phyloP scores from a whole-genome alignment of 2,797 vertebrate genomes.

The Trichosurus vulpecula region DNA sequence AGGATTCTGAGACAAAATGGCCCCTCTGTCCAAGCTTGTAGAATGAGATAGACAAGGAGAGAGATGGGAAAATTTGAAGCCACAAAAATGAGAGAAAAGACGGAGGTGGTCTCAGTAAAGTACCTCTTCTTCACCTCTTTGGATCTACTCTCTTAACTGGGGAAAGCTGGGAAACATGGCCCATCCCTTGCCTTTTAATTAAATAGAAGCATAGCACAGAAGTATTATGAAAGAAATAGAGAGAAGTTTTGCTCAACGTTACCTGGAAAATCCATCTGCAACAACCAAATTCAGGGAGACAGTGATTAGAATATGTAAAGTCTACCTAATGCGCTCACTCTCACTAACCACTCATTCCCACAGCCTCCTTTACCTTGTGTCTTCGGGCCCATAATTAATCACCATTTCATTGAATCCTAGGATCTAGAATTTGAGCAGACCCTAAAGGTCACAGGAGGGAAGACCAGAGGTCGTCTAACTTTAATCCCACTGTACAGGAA shows the following conservation, averaged over 20 bases:
- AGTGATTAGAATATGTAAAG: background rate
- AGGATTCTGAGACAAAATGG: slow-evolving; percentile 70
- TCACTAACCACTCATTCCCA: background rate
- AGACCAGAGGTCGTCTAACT: background rate
- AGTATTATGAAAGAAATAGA: background rate
- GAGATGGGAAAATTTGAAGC: background rate
- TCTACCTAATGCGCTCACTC: background rate
- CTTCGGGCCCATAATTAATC: background rate
- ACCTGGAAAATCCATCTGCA: background rate
- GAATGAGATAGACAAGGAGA: slow-evolving; percentile 43
- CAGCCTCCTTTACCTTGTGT: background rate
- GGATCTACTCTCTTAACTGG: background rate
- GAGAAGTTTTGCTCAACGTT: background rate
- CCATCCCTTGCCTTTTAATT: background rate
- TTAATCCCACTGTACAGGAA: background rate
- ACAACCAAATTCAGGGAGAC: background rate
- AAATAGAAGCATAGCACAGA: background rate
- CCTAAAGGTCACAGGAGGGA: background rate
- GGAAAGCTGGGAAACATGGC: background rate
- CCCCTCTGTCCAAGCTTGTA: slow-evolving; percentile 42
- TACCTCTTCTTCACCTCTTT: background rate
- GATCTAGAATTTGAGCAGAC: background rate
- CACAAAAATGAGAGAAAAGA: background rate
- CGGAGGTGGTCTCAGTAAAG: background rate
- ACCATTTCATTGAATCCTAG: background rate